These are phyloP conservation scores for Amphiprion clarkii DNA, from an alignment of 2,797 vertebrate genomes.

Conservation along the genomic window DNA sequence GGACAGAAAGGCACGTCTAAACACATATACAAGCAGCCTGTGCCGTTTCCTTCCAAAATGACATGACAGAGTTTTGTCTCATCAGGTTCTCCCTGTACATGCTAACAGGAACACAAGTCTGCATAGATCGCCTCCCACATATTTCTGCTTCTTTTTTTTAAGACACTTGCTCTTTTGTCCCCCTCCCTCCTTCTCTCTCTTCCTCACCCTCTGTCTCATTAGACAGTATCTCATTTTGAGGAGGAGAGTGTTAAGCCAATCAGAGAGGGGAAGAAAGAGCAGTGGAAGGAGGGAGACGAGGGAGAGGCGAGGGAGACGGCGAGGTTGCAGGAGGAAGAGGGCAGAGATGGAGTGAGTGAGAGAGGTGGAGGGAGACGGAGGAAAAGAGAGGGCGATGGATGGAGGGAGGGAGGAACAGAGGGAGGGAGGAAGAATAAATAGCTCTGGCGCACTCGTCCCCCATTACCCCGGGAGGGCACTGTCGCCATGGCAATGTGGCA, in stretches of 20 bases:
- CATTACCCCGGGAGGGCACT: slow-evolving; percentile 86
- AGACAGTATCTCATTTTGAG: slow-evolving; percentile 81
- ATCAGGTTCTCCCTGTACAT: slow-evolving; percentile 56
- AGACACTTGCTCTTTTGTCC: slow-evolving; percentile 78
- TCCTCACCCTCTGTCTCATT: slow-evolving; percentile 78
- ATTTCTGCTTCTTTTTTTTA: slow-evolving; percentile 68
- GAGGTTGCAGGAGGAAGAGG: slow-evolving; percentile 69
- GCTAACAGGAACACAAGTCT: slow-evolving; percentile 70
- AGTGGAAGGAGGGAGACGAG: slow-evolving; percentile 56
- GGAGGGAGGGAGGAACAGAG: slow-evolving; percentile 42
- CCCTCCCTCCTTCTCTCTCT: slow-evolving; percentile 64
- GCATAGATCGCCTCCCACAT: slow-evolving; percentile 78
- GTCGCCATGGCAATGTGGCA: slow-evolving; percentile 88
- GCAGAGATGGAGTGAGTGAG: slow-evolving; percentile 65
- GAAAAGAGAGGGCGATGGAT: slow-evolving; percentile 57
- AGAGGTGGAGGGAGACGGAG: slow-evolving; percentile 37
- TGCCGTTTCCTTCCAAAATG: slow-evolving; percentile 57
- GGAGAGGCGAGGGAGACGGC: slow-evolving; percentile 39
- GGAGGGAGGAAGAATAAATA: slow-evolving; percentile 79
- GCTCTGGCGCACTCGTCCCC: slow-evolving; percentile 84
- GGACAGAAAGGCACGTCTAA: not conserved
- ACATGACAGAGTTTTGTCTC: slow-evolving; percentile 52
- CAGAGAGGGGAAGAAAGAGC: slow-evolving; percentile 75
- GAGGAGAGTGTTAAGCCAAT: slow-evolving; percentile 80
- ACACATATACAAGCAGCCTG: slow-evolving; percentile 1